Conservation (phyloP, 2,113 vertebrate species). For the Dissostichus mawsoni region DNA sequence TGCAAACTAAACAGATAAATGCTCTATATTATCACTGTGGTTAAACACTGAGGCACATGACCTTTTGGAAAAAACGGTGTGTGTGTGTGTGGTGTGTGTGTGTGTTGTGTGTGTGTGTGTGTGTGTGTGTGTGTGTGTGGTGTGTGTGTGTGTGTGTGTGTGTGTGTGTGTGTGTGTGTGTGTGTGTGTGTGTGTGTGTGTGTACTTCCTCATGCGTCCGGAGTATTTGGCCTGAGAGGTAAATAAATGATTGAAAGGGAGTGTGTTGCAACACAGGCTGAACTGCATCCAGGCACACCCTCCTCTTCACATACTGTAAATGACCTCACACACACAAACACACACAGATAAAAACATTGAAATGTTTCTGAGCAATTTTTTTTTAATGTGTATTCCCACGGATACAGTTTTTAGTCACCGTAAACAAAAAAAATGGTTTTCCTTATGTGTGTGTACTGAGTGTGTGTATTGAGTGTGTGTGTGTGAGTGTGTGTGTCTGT, state of each 20-base stretch:
- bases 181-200: not conserved
- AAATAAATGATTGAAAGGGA: constrained; percentile 40
- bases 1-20: constrained; percentile 7
- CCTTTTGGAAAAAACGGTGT: not conserved
- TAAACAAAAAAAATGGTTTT: no score
- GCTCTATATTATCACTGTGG: not conserved
- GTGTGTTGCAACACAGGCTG: constrained; percentile 28
- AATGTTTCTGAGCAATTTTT: not conserved
- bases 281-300: constrained; percentile 5
- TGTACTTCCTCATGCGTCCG: not conserved
- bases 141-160: constrained; percentile 3
- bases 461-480: not conserved
- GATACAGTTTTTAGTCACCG: not conserved
- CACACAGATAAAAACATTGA: not conserved
- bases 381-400: not conserved
- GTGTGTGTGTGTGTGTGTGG: not conserved
- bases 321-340: not conserved
- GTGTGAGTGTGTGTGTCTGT: constrained; percentile 15
- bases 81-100: no score
- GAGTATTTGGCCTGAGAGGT: not conserved
- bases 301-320: not conserved
- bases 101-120: no score
- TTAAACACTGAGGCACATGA: constrained; percentile 16
- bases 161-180: not conserved
- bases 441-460: not conserved